Conservation (phyloP, 2,888 invertebrate species). For the Drosophila tanythrix region DNA sequence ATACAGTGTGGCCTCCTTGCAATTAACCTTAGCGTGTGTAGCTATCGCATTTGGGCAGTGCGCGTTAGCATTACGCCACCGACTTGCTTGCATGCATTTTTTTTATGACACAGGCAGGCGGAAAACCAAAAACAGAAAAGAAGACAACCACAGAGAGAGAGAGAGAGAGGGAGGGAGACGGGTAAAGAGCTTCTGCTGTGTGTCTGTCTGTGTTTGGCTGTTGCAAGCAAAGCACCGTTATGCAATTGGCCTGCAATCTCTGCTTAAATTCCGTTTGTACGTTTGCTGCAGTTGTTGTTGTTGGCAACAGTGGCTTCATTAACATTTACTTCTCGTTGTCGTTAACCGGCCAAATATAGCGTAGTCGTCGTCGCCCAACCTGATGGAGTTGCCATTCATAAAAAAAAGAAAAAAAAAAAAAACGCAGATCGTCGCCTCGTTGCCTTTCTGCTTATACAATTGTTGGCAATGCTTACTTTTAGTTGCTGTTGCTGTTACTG, state of each 20-base stretch:
- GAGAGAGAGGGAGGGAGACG: background rate
- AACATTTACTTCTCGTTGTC: conserved; percentile 51
- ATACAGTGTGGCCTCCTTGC: conserved; percentile 5
- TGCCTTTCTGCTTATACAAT: conserved; percentile 57
- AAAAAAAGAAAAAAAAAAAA: conserved; percentile 29
- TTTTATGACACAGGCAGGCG: conserved; percentile 38
- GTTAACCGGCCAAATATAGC: conserved; percentile 29
- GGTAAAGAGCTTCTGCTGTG: conserved; percentile 30
- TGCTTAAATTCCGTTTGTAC: conserved; percentile 48
- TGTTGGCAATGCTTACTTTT: conserved; percentile 23
- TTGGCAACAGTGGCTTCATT: conserved; percentile 62
- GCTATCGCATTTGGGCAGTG: conserved; percentile 23
- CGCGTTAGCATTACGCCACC: conserved; percentile 35
- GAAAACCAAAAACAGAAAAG: conserved; percentile 44
- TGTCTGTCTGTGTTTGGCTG: conserved; percentile 25
- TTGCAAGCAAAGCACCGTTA: conserved; percentile 67
- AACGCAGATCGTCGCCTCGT: conserved; percentile 14
- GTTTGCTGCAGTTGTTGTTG: conserved; percentile 59
- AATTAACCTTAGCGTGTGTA: conserved; percentile 21
- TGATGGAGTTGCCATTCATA: conserved; percentile 66
- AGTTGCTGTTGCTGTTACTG: conserved; percentile 4
- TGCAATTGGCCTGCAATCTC: conserved; percentile 76
- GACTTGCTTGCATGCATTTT: conserved; percentile 8
- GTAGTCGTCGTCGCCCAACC: conserved; percentile 41
- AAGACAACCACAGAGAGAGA: conserved; percentile 33